Conservation (phyloP, 1,140 invertebrate species). For the Dreissena rostriformis region DNA sequence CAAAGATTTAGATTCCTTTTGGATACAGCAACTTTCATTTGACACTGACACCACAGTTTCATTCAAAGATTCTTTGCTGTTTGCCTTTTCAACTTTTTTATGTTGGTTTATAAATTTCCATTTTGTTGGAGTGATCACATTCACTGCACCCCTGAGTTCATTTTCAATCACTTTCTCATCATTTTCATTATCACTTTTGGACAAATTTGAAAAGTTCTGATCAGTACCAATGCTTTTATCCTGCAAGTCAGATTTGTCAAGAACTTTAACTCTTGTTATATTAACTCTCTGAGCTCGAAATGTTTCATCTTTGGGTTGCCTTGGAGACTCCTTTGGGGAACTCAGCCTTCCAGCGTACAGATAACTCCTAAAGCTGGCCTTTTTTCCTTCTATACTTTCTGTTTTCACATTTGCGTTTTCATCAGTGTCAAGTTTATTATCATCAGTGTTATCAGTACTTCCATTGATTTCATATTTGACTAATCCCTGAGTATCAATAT, state of each 20-base stretch:
- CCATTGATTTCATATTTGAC: background rate
- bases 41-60: background rate
- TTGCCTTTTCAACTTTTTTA: background rate
- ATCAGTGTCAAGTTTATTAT: constrained; percentile 11
- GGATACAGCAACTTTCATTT: background rate
- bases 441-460: constrained; percentile 23
- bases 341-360: constrained; percentile 46
- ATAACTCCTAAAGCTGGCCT: constrained; percentile 31
- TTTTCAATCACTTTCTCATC: background rate
- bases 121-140: background rate
- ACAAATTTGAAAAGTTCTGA: constrained; percentile 12
- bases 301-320: constrained; percentile 14
- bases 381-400: background rate
- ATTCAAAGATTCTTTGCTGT: background rate
- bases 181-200: constrained; percentile 11
- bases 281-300: constrained; percentile 22
- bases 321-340: constrained; percentile 30
- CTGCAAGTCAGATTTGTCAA: constrained; percentile 34
- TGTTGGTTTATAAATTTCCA: background rate
- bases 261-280: constrained; percentile 37
- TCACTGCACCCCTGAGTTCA: background rate
- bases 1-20: background rate
- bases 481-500: background rate
- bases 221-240: constrained; percentile 40
- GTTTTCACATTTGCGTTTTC: background rate